A percentile compares a stretch with the other conserved stretches of the same genome.
phyloP scores from a whole-genome alignment of 2,888 invertebrate genomes.

The Trypoxylon attenuatum region DNA sequence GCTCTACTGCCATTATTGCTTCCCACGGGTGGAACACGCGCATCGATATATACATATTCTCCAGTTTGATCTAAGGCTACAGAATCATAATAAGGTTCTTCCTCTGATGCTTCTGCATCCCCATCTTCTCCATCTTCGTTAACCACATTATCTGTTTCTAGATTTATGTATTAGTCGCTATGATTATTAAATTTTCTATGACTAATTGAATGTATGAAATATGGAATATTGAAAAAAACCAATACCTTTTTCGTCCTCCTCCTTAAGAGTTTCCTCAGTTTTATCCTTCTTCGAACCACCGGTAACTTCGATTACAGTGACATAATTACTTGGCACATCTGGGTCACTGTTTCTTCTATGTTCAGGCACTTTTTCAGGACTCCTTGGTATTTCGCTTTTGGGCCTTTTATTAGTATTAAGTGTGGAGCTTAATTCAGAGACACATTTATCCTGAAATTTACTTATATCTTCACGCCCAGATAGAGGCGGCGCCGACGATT shows the following conservation, averaged over 20 bases:
- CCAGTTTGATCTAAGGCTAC: conserved; percentile 77
- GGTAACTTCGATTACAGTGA: conserved; percentile 93
- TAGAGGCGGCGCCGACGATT: conserved; percentile 69
- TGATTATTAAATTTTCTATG: conserved; percentile 8
- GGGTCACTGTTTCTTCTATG: conserved; percentile 74
- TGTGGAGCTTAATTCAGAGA: conserved; percentile 72
- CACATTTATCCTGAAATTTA: conserved; percentile 74
- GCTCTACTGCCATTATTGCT: conserved; percentile 64
- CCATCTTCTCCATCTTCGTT: conserved; percentile 72
- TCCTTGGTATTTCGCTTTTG: conserved; percentile 71
- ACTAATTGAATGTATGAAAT: conserved; percentile 4
- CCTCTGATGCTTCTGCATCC: conserved; percentile 72
- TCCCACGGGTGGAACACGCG: conserved; percentile 75
- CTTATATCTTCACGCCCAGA: conserved; percentile 69
- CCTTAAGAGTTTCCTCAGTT: conserved; percentile 76
- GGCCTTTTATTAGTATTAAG: conserved; percentile 67
- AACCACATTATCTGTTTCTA: conserved; percentile 67
- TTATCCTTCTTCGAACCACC: conserved; percentile 76
- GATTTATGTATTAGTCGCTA: conserved; percentile 48
- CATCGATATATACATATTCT: conserved; percentile 86
- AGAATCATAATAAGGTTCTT: conserved; percentile 77
- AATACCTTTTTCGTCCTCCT: conserved; percentile 73
- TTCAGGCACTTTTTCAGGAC: conserved; percentile 69
- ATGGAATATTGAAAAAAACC: not conserved
- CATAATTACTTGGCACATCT: conserved; percentile 80